Percentiles rank a stretch among this genome's conserved stretches.
These are phyloP conservation scores for Amphipoea lucens DNA, from an alignment of 2,888 invertebrate genomes.

Conservation along the genomic window DNA sequence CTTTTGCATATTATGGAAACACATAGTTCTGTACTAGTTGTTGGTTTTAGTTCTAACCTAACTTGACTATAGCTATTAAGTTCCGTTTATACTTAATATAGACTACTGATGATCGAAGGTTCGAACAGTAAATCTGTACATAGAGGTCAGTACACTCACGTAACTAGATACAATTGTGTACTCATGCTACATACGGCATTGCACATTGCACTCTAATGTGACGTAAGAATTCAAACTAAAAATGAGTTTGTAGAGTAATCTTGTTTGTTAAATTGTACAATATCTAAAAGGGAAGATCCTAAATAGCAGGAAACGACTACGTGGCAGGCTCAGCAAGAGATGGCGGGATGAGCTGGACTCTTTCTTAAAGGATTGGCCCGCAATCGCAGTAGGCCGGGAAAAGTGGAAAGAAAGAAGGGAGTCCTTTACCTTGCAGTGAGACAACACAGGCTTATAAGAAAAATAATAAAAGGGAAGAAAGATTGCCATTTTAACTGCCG, in stretches of 20 bases:
- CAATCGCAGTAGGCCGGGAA: no score
- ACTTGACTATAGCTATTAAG: not conserved
- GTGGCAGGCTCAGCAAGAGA: not conserved
- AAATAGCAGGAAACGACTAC: not conserved
- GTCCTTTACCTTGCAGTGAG: no score
- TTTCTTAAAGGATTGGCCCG: no score
- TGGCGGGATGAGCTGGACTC: not conserved
- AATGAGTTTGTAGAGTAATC: constrained; percentile 2
- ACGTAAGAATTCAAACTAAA: constrained; percentile 12
- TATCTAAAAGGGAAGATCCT: not conserved
- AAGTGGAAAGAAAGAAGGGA: no score
- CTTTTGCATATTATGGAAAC: not conserved
- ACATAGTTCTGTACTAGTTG: not conserved
- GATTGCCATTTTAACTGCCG: not conserved
- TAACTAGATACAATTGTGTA: constrained; percentile 21
- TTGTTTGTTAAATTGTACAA: constrained; percentile 1
- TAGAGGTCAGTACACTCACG: constrained; percentile 12
- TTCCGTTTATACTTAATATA: not conserved
- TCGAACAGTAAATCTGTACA: constrained; percentile 18
- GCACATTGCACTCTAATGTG: constrained; percentile 13
- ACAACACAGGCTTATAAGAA: no score
- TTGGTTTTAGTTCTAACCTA: constrained; percentile 5
- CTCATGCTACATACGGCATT: constrained; percentile 7
- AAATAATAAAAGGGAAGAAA: not conserved
- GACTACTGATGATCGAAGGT: not conserved